Evolutionary conservation across 2,888 invertebrate genomes (phyloP).

Genomic region (Athripsodes cinereus): DNA sequence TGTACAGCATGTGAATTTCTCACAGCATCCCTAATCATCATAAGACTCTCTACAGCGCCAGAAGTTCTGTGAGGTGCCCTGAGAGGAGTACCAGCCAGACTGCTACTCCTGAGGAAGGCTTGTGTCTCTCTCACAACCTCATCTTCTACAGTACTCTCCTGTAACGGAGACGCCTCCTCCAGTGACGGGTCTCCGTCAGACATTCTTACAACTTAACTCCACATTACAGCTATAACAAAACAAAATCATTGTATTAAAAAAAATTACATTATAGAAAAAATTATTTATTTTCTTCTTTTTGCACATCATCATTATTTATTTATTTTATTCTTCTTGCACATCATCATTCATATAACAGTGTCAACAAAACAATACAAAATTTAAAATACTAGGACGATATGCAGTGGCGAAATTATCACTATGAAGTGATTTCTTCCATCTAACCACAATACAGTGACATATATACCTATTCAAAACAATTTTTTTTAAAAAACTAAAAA

Average conservation of each 20-base stretch:
- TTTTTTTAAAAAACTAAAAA: no score
- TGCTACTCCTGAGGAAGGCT: slow-evolving; percentile 9
- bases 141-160: background rate
- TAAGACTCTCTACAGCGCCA: slow-evolving; percentile 7
- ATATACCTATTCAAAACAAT: no score
- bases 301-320: background rate
- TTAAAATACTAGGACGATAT: no score
- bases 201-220: slow-evolving; percentile 32
- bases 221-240: slow-evolving; percentile 1
- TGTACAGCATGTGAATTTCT: background rate
- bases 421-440: no score
- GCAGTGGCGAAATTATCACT: no score
- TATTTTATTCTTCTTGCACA: background rate
- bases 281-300: no score
- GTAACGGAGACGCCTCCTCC: slow-evolving; percentile 42
- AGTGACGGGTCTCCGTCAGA: slow-evolving; percentile 51
- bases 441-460: no score
- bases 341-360: no score
- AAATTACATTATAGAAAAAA: no score
- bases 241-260: no score
- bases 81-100: slow-evolving; percentile 13
- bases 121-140: slow-evolving; percentile 4
- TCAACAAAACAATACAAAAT: no score
- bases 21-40: slow-evolving; percentile 17
- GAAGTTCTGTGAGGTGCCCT: background rate